Evolutionary conservation across 2,113 vertebrate species (phyloP).

Genomic region (Microcebus griseorufus): DNA sequence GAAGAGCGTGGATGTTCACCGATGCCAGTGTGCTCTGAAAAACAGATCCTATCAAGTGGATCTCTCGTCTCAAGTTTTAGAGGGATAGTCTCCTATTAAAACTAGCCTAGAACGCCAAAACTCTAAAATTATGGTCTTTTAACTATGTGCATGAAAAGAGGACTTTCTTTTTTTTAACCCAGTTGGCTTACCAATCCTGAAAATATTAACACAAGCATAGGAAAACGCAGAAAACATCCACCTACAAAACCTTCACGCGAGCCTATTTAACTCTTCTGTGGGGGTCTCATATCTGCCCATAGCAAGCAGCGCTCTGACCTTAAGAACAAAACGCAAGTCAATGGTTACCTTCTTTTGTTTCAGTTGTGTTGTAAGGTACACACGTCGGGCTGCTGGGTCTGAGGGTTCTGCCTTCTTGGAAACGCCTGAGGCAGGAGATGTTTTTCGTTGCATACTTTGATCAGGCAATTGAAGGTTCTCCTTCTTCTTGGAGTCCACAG

Average conservation of each 20-base stretch:
- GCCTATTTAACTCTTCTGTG: accelerated
- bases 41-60: slow-evolving; percentile 17
- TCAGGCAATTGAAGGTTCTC: slow-evolving; percentile 29
- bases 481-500: slow-evolving; percentile 58
- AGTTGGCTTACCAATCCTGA: neutral
- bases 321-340: neutral
- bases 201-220: neutral
- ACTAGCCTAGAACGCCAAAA: neutral
- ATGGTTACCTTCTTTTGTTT: slow-evolving; percentile 92
- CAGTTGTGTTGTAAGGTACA: slow-evolving; percentile 87
- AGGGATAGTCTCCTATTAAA: neutral
- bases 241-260: neutral
- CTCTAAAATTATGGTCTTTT: neutral
- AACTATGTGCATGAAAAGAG: neutral
- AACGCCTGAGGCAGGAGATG: slow-evolving; percentile 82
- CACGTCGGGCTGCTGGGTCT: slow-evolving; percentile 77
- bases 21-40: slow-evolving; percentile 85
- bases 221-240: neutral
- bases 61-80: neutral
- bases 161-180: neutral
- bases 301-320: neutral
- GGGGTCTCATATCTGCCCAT: neutral
- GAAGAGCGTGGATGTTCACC: slow-evolving; percentile 88
- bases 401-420: slow-evolving; percentile 56
- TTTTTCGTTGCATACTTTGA: slow-evolving; percentile 78